Evolutionary conservation across 2,888 invertebrate genomes (phyloP), one percentile per base, ranked within the genome.

Genomic region (Dryadula phaetusa): DNA sequence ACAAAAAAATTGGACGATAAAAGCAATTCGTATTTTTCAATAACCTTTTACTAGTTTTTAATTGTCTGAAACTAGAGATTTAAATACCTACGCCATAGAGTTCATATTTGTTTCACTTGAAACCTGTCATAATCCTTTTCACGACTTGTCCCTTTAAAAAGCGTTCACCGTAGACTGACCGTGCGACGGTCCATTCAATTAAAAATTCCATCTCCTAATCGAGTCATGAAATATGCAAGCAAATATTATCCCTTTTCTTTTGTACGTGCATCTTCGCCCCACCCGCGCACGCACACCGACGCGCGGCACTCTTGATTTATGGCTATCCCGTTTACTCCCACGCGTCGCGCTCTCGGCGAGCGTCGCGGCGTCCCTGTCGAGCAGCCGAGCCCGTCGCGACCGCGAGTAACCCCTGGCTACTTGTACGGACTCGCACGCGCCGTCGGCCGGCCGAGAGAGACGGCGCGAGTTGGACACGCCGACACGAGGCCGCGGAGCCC

Each of bases 211-310:
- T 92, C 92, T 89, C 84, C 87, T 92, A 92, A 92, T 92, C 92
- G 92, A 92, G 92, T 91, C 90, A 91, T 92, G 87, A 92, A 92
- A 92, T 92, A 92, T 92, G 92, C 92, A 92, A 85, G 92, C 91
- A 92, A 92, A 92, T 92, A 92, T 90, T 92, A 92, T 92, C 92
- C 92, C 90, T 92, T 92, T 92, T 90, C 90, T 91, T 91, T 92
- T 91, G 90, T 88, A 88, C 88, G 87, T 92, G 92, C 91, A 92
- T 91, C 89, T 90, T 90, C 86, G 92, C 92, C 92, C 92, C 92
- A 91, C 92, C 92, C 92, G 92, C 91, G 87, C 91, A 91, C 92
- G 90, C 92, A 92, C 92, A 90, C 92, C 85, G 81, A 89, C 91
- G 89, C 90, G 87, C 87, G 88, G 84, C 84, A 84, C 89, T 89